Evolutionary conservation across 1,140 invertebrate species (phyloP).

Genomic region (Tetranychus cinnabarinus): DNA sequence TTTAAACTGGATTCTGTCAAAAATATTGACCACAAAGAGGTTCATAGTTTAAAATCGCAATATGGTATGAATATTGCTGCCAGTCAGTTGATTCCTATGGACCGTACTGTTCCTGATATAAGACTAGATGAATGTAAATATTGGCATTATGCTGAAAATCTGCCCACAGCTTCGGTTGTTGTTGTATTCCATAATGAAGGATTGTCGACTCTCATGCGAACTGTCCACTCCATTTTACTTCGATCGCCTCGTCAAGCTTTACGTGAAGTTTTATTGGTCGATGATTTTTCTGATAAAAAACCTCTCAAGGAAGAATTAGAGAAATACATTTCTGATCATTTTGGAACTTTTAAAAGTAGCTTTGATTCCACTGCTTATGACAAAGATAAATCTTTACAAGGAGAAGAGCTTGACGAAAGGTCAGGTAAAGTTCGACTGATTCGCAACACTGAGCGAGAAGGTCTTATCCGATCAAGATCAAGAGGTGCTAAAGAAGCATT

Average conservation of each 20-base stretch:
- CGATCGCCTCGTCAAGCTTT: constrained; percentile 66
- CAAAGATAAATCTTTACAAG: neutral
- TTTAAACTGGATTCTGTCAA: constrained; percentile 1
- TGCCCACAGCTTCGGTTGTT: constrained; percentile 80
- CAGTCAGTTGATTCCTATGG: constrained; percentile 71
- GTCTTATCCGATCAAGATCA: constrained; percentile 70
- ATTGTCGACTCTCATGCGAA: constrained; percentile 74
- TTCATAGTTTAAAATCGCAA: constrained; percentile 46
- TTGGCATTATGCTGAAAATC: constrained; percentile 74
- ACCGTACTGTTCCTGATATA: constrained; percentile 61
- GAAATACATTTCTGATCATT: constrained; percentile 2
- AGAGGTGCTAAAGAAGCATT: constrained; percentile 72
- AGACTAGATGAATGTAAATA: constrained; percentile 50
- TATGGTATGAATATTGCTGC: constrained; percentile 94
- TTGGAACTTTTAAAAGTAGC: neutral
- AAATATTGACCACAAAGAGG: constrained; percentile 39
- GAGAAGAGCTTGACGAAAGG: constrained; percentile 4
- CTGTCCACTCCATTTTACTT: constrained; percentile 88
- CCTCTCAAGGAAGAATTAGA: constrained; percentile 5
- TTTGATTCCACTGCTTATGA: neutral
- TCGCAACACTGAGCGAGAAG: constrained; percentile 61
- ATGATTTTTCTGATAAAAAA: constrained; percentile 85
- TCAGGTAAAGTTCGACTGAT: constrained; percentile 63
- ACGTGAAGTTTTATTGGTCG: constrained; percentile 87
- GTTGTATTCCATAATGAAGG: constrained; percentile 98